Evolutionary conservation across 92 coral and sea anemone genomes (phyloP).

Genomic region (Epizoanthus illoricatus): DNA sequence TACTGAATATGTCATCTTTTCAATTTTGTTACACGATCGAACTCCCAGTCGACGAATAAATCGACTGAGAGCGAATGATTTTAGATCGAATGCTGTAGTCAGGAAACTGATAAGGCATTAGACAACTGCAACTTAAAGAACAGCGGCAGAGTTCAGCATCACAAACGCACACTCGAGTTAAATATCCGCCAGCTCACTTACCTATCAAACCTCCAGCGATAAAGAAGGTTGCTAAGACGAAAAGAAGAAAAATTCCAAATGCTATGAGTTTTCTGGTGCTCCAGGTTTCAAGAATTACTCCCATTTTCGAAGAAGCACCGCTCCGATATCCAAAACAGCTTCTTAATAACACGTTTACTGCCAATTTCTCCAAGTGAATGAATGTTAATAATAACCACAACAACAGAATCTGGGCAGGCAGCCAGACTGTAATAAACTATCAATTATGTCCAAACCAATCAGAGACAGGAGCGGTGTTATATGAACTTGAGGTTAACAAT

Average conservation of each 20-base stretch:
- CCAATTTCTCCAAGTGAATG: background rate
- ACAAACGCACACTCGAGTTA: background rate
- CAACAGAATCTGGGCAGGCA: conserved; percentile 24
- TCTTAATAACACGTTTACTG: background rate
- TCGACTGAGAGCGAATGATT: background rate
- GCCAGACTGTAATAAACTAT: conserved; percentile 35
- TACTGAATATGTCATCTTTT: no score
- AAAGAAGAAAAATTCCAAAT: conserved; percentile 18
- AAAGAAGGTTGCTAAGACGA: conserved; percentile 25
- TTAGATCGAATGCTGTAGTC: background rate
- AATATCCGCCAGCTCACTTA: conserved; percentile 8
- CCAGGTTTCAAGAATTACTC: conserved; percentile 44
- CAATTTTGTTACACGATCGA: no score
- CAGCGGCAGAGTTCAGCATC: conserved; percentile 26
- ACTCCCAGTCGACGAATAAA: no score
- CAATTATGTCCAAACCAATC: conserved; percentile 29
- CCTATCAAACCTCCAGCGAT: conserved; percentile 27
- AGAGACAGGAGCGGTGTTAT: conserved; percentile 24
- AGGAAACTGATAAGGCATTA: background rate
- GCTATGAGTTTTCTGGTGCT: conserved; percentile 34
- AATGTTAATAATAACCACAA: background rate
- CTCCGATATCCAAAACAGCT: background rate
- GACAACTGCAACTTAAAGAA: background rate
- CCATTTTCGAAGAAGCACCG: conserved; percentile 3
- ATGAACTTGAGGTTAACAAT: conserved; percentile 8